Base-by-base conservation (phyloP, 2,797 vertebrate species). In the Clarias platycephalus region DNA sequence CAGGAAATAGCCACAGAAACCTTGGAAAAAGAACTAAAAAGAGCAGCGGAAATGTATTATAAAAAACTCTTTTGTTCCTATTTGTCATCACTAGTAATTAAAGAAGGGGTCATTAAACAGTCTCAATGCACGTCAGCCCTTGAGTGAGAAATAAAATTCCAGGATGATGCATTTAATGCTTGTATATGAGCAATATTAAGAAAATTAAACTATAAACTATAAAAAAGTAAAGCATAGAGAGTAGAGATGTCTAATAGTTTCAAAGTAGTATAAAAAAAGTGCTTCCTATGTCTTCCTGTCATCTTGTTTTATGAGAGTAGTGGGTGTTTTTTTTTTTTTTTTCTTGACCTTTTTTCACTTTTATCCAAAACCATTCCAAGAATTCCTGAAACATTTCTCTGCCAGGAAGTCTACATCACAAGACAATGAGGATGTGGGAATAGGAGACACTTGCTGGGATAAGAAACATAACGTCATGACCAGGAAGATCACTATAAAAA, bases 321-420 rank as follows among this genome's bases (percentile, higher is more conserved):
- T 64, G 55, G 57, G 24, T 64, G 66, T 13, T 15, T 40, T 60
- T 64, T 24, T 1, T 74, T 60, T 64, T 10, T 1, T 74, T 44
- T 3, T 24, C 12, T 63, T 10, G 26, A 28, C 13, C 57, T 83
- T 34, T 28, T 7, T n/a, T 10, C 34, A 53, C 53, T 49, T 82
- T 82, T 26, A 63, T 70, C 37, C 60, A 0, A 64, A 55, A 53
- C 58, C 6, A 82, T 71, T 78, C 55, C 70, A 70, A 34, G 66
- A 37, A 72, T 67, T 83, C 31, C 60, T 31, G 6, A 40, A 85
- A 34, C 18, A 37, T 55, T 3, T 81, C 3, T 67, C 18, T 58
- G 44, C 31, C 84, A 66, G 84, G 68, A 85, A 81, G 49, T 81
- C n/a, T 53, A 16, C 60, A 66, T 74, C 58, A 67, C 49, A 57